Evolutionary conservation across 2,797 vertebrate genomes (phyloP), one percentile per base, ranked within the genome.

Genomic region (Sebastes kiyomatsui): DNA sequence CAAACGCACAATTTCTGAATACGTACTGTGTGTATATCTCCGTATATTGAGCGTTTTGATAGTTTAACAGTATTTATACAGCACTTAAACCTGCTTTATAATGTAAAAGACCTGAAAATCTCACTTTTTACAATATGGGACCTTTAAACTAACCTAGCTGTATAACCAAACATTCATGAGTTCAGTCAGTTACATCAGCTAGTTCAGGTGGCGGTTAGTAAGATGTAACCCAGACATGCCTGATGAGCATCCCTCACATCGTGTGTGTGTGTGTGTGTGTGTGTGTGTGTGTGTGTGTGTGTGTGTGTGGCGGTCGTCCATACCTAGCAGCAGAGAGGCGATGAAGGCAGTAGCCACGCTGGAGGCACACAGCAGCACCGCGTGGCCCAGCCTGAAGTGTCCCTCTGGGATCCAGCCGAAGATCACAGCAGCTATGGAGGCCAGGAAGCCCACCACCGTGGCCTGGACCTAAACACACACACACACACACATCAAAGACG

Each of bases 371-470:
- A 99, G 96, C 91, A 99, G 96, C 68, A 99, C 95, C 0, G 98
- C 98, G 0, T 99, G 97, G 7, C 95, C 96, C 20, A 99, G 90
- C 82, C 95, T 96, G 94, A 99, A 98, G 84, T 97, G 96, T 61
- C 98, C 98, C 0, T 99, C 98, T 3, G 97, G 98, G 94, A 99
- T 99, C 98, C 98, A 99, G 32, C 98, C 98, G 10, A 99, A 99
- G 89, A 98, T 95, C 80, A 99, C 98, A 0, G 98, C 98, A 25
- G 98, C 98, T 0, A 99, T 97, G 4, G 98, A 99, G 3, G 98
- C 98, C 92, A 99, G 95, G 94, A 99, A 99, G 7, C 98, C 98
- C 61, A 99, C 98, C 85, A 99, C 98, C 0, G 98, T 99, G 86
- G 98, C 98, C 93, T 99, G 98, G 81, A 99, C 98, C 98, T 99